phyloP scores from a whole-genome alignment of 2,888 invertebrate species.

The Agrotis ipsilon region DNA sequence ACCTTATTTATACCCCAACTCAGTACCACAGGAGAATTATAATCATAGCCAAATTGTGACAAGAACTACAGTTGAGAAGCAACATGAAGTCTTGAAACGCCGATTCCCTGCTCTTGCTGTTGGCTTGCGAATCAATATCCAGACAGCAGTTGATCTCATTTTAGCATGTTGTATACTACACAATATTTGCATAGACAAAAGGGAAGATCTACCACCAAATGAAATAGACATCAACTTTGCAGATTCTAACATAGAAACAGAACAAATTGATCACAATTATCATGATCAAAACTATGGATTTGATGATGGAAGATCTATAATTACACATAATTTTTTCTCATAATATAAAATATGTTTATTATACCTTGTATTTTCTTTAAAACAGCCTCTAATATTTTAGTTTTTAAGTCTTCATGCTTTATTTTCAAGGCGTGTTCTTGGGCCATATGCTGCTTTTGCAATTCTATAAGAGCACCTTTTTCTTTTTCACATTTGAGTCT shows the following conservation, averaged over 20 bases:
- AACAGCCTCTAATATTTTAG: slow-evolving; percentile 26
- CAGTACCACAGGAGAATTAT: slow-evolving; percentile 8
- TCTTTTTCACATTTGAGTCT: slow-evolving; percentile 33
- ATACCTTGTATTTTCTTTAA: slow-evolving; percentile 6
- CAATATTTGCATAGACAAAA: slow-evolving; percentile 26
- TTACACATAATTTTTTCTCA: slow-evolving; percentile 16
- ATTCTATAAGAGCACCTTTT: slow-evolving; percentile 22
- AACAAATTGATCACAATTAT: slow-evolving; percentile 16
- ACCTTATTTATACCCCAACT: slow-evolving; percentile 16
- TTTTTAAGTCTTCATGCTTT: slow-evolving; percentile 8
- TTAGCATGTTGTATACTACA: slow-evolving; percentile 49
- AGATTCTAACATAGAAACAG: background rate
- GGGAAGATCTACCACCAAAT: slow-evolving; percentile 25
- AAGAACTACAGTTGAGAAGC: slow-evolving; percentile 32
- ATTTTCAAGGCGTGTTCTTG: slow-evolving; percentile 17
- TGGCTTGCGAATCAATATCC: slow-evolving; percentile 38
- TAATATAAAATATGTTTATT: background rate
- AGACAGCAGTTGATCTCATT: slow-evolving; percentile 43
- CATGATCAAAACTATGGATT: slow-evolving; percentile 3
- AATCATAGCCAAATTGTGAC: slow-evolving; percentile 31
- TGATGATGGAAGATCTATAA: slow-evolving; percentile 25
- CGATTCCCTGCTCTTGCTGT: slow-evolving; percentile 39
- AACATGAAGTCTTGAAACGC: slow-evolving; percentile 35
- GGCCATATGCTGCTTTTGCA: slow-evolving; percentile 22
- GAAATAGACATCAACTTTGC: slow-evolving; percentile 8